These are phyloP conservation scores for Cantharis rufa DNA, from an alignment of 2,888 invertebrate species.

Conservation along the genomic window DNA sequence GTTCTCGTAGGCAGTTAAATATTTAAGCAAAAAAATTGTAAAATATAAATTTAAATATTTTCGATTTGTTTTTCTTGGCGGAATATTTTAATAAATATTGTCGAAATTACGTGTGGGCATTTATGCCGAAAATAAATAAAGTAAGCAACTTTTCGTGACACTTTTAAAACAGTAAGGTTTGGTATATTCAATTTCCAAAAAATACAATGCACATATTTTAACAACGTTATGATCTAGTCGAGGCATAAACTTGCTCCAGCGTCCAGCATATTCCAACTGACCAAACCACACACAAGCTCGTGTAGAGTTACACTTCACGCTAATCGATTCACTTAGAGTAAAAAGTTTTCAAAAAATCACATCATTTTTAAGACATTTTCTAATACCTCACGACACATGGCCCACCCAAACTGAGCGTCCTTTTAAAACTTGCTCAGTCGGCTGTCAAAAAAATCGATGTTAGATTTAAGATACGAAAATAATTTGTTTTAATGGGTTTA, in stretches of 20 bases:
- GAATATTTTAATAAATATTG: conserved; percentile 14
- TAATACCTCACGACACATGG: conserved; percentile 13
- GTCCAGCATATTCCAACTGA: conserved; percentile 26
- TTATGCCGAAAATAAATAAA: conserved; percentile 32
- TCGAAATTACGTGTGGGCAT: conserved; percentile 36
- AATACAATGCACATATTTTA: conserved; percentile 33
- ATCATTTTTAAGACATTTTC: conserved; percentile 19
- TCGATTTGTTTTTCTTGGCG: neutral
- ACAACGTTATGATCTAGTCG: conserved; percentile 33
- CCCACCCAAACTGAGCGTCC: conserved; percentile 23
- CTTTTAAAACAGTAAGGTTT: conserved; percentile 20
- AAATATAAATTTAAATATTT: neutral
- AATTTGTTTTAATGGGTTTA: conserved; percentile 28
- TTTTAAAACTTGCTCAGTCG: conserved; percentile 23
- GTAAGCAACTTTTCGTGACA: conserved; percentile 19
- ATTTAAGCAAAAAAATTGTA: neutral
- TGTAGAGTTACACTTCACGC: conserved; percentile 32
- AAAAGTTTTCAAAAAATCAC: conserved; percentile 15
- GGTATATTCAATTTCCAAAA: conserved; percentile 31
- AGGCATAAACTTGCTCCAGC: conserved; percentile 33
- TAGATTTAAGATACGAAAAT: conserved; percentile 26
- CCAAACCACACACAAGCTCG: conserved; percentile 35
- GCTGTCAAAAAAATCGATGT: conserved; percentile 28
- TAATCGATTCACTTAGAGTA: conserved; percentile 1
- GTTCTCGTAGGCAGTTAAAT: neutral